phyloP scores from a whole-genome alignment of 1,140 invertebrate genomes.

The Laodelphax striatellus region DNA sequence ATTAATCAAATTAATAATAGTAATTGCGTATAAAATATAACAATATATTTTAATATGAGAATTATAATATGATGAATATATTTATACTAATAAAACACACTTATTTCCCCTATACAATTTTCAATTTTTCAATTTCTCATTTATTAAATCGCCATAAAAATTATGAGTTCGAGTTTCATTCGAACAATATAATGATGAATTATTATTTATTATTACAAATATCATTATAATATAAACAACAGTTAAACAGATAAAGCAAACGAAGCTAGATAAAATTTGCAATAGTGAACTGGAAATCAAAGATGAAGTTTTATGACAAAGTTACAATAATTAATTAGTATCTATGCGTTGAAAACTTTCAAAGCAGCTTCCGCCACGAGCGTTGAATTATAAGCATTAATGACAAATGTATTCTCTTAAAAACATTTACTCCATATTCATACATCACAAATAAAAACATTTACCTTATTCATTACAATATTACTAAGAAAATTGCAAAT shows the following conservation, averaged over 20 bases:
- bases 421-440: not conserved
- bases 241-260: not conserved
- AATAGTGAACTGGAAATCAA: not conserved
- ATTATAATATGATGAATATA: no score
- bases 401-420: not conserved
- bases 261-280: no score
- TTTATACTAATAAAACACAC: no score
- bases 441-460: not conserved
- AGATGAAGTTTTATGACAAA: not conserved
- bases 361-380: no score
- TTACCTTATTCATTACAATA: not conserved
- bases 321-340: not conserved
- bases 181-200: not conserved
- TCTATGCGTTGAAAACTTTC: not conserved
- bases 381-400: not conserved
- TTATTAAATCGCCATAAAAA: not conserved
- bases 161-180: not conserved
- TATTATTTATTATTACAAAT: not conserved
- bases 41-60: no score
- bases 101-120: not conserved
- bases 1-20: not conserved
- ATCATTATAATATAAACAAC: not conserved
- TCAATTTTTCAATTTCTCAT: not conserved
- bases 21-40: no score
- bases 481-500: not conserved